These are phyloP conservation scores for Lutjanus argentimaculatus DNA, from an alignment of 2,797 vertebrate genomes.

Conservation along the genomic window DNA sequence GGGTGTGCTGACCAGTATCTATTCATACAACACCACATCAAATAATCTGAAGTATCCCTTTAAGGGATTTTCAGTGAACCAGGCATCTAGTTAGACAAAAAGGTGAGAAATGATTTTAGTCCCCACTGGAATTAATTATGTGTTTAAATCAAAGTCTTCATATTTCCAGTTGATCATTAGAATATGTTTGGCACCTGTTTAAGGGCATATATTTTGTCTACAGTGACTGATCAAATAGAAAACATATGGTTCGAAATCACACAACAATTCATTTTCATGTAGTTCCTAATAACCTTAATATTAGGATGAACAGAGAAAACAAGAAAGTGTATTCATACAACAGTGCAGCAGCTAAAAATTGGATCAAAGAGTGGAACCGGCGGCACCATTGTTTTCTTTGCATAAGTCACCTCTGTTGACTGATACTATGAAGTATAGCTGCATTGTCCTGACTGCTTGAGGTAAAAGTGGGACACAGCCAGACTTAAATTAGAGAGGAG, in stretches of 20 bases:
- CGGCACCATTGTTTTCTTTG: slow-evolving; percentile 50
- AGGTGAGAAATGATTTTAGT: neutral
- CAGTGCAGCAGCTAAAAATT: slow-evolving; percentile 23
- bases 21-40: too few relatives aligned
- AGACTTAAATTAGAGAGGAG: slow-evolving; percentile 80
- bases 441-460: slow-evolving; percentile 68
- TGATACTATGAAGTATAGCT: slow-evolving; percentile 56
- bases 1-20: too few relatives aligned
- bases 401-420: slow-evolving; percentile 52
- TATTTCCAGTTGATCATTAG: neutral
- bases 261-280: neutral
- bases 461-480: slow-evolving; percentile 80
- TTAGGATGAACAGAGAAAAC: neutral
- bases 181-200: neutral
- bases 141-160: neutral
- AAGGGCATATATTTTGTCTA: neutral
- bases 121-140: neutral
- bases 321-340: neutral
- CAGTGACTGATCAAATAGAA: neutral
- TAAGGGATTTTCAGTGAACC: slow-evolving; percentile 1
- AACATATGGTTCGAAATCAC: neutral
- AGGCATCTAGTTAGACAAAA: neutral
- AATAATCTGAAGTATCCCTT: neutral
- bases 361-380: slow-evolving; percentile 25
- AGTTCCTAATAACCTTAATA: neutral